phyloP scores from a whole-genome alignment of 2,113 vertebrate genomes.

The Mastomys natalensis region DNA sequence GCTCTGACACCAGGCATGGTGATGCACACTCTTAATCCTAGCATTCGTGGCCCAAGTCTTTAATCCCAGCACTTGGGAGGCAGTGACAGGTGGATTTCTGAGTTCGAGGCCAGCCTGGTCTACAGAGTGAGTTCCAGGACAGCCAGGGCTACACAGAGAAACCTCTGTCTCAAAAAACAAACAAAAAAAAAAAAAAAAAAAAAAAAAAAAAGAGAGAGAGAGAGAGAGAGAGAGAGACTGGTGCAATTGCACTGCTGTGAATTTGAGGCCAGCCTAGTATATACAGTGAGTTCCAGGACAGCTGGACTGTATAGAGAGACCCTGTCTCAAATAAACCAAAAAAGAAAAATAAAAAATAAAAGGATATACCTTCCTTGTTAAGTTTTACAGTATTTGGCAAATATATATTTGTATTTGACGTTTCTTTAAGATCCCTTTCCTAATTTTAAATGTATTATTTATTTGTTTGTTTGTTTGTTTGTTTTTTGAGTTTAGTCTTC shows the following conservation, averaged over 20 bases:
- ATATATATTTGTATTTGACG: not conserved
- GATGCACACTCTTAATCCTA: not conserved
- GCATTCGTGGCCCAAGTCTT: not conserved
- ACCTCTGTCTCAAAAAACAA: too few relatives aligned
- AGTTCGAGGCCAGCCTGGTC: too few relatives aligned
- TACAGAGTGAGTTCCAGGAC: too few relatives aligned
- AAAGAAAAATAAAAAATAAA: not conserved
- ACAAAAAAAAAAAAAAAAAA: too few relatives aligned
- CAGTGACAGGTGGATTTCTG: too few relatives aligned
- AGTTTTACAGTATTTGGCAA: not conserved
- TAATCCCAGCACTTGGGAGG: too few relatives aligned
- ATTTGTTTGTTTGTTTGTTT: not conserved
- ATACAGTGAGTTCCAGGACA: not conserved
- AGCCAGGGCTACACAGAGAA: too few relatives aligned
- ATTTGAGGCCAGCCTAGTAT: not conserved
- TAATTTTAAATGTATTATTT: not conserved
- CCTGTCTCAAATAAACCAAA: not conserved
- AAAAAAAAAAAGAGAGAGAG: too few relatives aligned
- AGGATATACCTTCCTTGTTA: not conserved
- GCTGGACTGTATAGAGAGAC: not conserved
- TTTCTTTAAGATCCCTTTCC: not conserved
- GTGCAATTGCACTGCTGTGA: not conserved
- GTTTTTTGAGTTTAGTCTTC: not conserved
- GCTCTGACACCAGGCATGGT: not conserved
- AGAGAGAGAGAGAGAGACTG: too few relatives aligned